Evolutionary conservation across 2,113 vertebrate genomes (phyloP), one percentile per base, ranked within the genome.

Genomic region (Myotis brandtii): DNA sequence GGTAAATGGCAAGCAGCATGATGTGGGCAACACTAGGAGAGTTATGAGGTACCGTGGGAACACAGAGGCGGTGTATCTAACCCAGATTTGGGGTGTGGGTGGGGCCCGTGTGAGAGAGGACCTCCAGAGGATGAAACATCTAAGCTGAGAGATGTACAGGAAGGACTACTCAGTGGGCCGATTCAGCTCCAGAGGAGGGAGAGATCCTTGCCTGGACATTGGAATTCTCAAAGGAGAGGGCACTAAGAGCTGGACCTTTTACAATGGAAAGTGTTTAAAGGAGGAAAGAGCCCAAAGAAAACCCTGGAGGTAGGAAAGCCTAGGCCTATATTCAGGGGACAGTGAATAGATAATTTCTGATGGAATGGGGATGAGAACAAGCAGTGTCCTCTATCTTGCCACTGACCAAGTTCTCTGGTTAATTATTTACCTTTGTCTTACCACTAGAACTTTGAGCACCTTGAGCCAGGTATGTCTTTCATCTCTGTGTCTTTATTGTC

Each of bases 361-460:
- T 81, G 48, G 76, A 70, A 21, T 77, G 12, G 50, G 52, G 54
- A 14, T 20, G 43, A 84, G 50, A 6, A 64, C 14, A 52, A 80
- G 52, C 70, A 17, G 16, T 76, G 34, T 21, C n/a, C 48, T 90
- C 32, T 66, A 77, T 81, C 62, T 91, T 84, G 43, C 25, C 77
- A 43, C 27, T 2, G 59, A 70, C 7, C 48, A 17, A 25, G 20
- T 92, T 90, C 18, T 87, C 70, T 94, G 81, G 40, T 80, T 75
- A 73, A 34, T 83, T 52, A 48, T 85, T 96, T 91, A 79, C 86
- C n/a, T 46, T 2, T 73, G 3, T 95, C 80, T 94, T 81, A 76
- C 13, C 46, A 25, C 43, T 37, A 27, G 56, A 77, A 34, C 52
- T 50, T n/a, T 83, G 62, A 72, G 48, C 46, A 52, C 11, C 10